Conservation (phyloP, 2,888 invertebrate genomes). For the Drosophila neonasuta region DNA sequence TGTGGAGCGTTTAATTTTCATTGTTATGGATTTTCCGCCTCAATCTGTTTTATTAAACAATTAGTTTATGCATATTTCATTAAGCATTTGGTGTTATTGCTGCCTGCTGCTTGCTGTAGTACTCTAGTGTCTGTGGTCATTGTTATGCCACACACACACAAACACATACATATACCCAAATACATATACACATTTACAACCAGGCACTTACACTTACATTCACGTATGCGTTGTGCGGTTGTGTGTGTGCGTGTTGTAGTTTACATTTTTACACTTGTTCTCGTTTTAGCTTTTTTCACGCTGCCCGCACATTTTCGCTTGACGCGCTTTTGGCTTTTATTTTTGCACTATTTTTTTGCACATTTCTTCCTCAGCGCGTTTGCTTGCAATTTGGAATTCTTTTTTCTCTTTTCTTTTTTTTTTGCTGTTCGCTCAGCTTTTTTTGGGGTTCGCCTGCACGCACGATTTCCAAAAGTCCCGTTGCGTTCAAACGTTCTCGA, state of each 20-base stretch:
- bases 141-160: conserved; percentile 48
- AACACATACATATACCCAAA: conserved; percentile 2
- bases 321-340: conserved; percentile 56
- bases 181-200: conserved; percentile 26
- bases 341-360: conserved; percentile 56
- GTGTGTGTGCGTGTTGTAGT: conserved; percentile 40
- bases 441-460: conserved; percentile 41
- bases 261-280: conserved; percentile 57
- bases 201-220: conserved; percentile 38
- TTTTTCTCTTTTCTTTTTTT: conserved; percentile 20
- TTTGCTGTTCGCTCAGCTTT: conserved; percentile 18
- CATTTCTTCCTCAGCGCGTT: conserved; percentile 44
- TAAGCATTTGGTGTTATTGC: conserved; percentile 28
- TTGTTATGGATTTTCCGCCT: conserved; percentile 64
- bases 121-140: conserved; percentile 59
- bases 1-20: conserved; percentile 27
- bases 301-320: conserved; percentile 46
- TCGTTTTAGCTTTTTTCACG: conserved; percentile 52
- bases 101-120: conserved; percentile 6
- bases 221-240: conserved; percentile 26
- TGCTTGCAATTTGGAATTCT: conserved; percentile 44
- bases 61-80: conserved; percentile 50
- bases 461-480: conserved; percentile 58
- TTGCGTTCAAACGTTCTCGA: conserved; percentile 74
- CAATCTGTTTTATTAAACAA: conserved; percentile 61